A percentile compares a stretch with the other conserved stretches of the same genome.
These are phyloP conservation scores for Oreochromis mossambicus DNA, from an alignment of 2,797 vertebrate species.

Conservation along the genomic window DNA sequence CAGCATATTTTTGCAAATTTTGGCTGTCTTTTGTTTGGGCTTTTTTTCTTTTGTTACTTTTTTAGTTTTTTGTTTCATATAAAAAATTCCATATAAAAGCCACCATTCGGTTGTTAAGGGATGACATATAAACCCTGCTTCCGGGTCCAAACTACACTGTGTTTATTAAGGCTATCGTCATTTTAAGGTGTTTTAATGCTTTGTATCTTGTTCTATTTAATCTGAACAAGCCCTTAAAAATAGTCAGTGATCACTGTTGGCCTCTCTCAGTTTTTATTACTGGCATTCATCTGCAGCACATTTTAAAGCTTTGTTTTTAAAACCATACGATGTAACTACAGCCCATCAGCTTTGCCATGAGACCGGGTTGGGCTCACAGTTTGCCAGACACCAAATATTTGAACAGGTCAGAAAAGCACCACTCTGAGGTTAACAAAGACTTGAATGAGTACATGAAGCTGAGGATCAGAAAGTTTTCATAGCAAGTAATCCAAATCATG, in stretches of 20 bases:
- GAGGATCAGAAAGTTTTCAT: neutral
- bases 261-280: neutral
- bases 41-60: neutral
- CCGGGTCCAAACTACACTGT: neutral
- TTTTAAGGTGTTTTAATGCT: neutral
- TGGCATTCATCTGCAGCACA: neutral
- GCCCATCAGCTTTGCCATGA: neutral
- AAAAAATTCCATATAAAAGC: neutral
- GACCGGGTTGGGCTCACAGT: neutral
- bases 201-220: neutral
- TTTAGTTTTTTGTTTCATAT: neutral
- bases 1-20: neutral
- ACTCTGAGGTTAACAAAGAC: neutral
- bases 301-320: neutral
- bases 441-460: neutral
- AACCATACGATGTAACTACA: neutral
- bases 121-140: accelerated
- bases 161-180: neutral
- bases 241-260: neutral
- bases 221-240: accelerated
- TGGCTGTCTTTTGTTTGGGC: accelerated
- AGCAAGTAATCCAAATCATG: neutral
- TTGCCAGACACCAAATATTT: neutral
- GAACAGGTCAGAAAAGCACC: neutral
- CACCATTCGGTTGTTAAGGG: neutral